Evolutionary conservation across 1,140 invertebrate genomes (phyloP), one percentile per base, ranked within the genome.

Genomic region (Sitodiplosis mosellana): DNA sequence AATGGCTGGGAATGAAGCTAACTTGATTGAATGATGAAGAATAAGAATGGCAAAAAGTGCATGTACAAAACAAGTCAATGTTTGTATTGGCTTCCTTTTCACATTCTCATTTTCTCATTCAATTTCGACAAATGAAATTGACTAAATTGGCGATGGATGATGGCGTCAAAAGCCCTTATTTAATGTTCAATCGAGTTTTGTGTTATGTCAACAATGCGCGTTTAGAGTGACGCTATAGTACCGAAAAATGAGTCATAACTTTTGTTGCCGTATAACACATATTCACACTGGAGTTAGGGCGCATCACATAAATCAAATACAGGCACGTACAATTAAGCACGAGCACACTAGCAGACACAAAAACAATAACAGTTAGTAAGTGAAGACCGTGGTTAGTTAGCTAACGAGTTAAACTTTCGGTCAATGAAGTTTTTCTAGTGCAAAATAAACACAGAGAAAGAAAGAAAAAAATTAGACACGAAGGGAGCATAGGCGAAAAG

Each of bases 381-480:
- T 6, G 14, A 12, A 2, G 12, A 6, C 4, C 14, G 37, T 40
- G 17, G 14, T 12, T 15, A 15, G 37, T n/a, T 40, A 18, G 14
- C 14, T n/a, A 42, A 42, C 18, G 40, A 18, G 40, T 15, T 42
- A 17, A 42, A 42, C 15, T 17, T 20, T 18, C 18, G 15, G 40
- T 42, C 11, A 17, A 42, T 17, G 40, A 20, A 7, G 10, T 20
- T 17, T 40, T 41, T 33, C 14, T 41, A 1, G 45, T 37, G 14
- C 37, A 34, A 19, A n/a, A 17, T 33, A 41, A 34, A 17, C 20
- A 17, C 20, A 20, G 17, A 15, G 5, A 22, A 5, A 45, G n/a
- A n/a, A n/a, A n/a, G n/a, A n/a, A n/a, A n/a, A n/a, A n/a, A n/a
- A 33, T 56, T 56, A 33, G 59, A 54, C 2, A 61, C 58, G 5